Evolutionary conservation across 2,797 vertebrate genomes (phyloP), one percentile per base, ranked within the genome.

Genomic region (Furcifer pardalis): DNA sequence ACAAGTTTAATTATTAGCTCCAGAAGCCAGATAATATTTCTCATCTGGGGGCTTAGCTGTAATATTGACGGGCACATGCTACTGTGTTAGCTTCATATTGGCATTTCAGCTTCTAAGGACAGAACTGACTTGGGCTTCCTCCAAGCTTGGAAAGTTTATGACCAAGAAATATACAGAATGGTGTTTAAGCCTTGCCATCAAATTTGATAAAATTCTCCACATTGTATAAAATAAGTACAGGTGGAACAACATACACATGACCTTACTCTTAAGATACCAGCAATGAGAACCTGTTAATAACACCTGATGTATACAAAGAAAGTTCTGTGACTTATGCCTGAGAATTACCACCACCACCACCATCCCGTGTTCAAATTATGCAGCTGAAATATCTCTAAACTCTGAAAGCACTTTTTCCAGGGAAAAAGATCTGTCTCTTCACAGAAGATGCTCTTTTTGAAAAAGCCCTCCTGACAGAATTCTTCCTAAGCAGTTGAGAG

Each of bases 111-210:
- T 19, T 7, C 21, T 62, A 62, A 62, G 27, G 19, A 7, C 60
- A 62, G 60, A 62, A 62, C 60, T 62, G 25, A 62, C 23, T 62
- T 25, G 23, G 60, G 25, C 60, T 25, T 27, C 60, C 23, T 62
- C 60, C 27, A 1, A 2, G 60, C 27, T 62, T 62, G 25, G 25
- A 37, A 19, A 40, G 35, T 21, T 69, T 25, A 25, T 42, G 40
- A 42, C 23, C 40, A 42, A 42, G 23, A 23, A 72, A 42, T 44
- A 44, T n/a, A n/a, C 9, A 42, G 21, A 37, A 0, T 10, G 84
- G 9, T 5, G 7, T 0, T 59, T 73, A 78, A 63, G 59, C 1
- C 2, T 12, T 19, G 0, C 1, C 0, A 21, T 0, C 40, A 4
- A 27, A 63, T 83, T 5, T 25, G 74, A 78, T 21, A 74, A 68